Base-by-base conservation (phyloP, 2,888 invertebrate genomes). In the Ecdyonurus torrentis region DNA sequence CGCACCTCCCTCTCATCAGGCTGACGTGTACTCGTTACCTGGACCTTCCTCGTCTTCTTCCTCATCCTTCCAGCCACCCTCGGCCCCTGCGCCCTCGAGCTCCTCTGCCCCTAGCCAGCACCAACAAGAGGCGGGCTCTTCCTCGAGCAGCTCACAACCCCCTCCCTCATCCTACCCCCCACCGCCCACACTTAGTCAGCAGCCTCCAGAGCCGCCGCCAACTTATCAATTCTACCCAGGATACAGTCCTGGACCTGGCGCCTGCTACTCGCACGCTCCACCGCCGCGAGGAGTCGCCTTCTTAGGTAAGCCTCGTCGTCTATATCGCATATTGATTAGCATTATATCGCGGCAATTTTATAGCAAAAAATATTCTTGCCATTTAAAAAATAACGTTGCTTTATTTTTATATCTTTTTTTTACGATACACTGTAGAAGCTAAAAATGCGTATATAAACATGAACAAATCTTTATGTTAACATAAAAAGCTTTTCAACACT, bases 201-300 rank as follows among this genome's bases (percentile, higher is more conserved):
- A 63, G 67, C 65, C 15, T 58, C 63, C 65, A 58, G 63, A 64
- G 61, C 59, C 59, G 61, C 65, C 61, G 63, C 59, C 58, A 59
- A 24, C 61, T 23, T 63, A 63, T 23, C 63, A 63, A 37, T 63
- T 60, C 58, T 63, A 63, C 20, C 73, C 79, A 55, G 76, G 78
- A 25, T 81, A 80, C 68, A 70, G 71, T 37, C 72, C 74, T 60
- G 70, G 66, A 71, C 75, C 77, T 22, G 75, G 73, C 58, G 78
- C 79, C 67, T 83, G 82, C 71, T 83, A 82, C 69, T 71, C 77
- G 23, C 79, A 79, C 69, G 76, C 82, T 66, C 81, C 88, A 67
- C 78, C 84, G 69, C 78, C 84, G 72, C 79, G 83, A 73, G 73
- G 75, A 62, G 78, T 84, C 74, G 81, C 82, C 63, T 84, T 80